phyloP scores from a whole-genome alignment of 2,797 vertebrate species.

The Chrosomus eos region DNA sequence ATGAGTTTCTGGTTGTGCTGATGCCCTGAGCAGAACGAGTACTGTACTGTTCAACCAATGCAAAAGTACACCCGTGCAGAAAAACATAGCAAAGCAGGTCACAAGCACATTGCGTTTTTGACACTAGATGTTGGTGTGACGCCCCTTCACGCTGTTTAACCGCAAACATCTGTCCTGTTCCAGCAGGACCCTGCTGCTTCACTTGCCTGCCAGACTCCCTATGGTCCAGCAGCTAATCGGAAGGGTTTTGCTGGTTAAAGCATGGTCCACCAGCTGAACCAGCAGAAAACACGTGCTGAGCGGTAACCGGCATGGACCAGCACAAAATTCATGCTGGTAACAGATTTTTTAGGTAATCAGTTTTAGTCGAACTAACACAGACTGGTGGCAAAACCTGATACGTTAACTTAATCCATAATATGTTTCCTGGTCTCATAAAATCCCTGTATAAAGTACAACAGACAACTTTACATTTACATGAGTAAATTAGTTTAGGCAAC shows the following conservation, averaged over 20 bases:
- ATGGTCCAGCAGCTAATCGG: background rate
- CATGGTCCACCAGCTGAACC: background rate
- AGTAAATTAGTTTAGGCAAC: background rate
- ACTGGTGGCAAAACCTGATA: background rate
- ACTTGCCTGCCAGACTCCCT: background rate
- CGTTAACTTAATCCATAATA: background rate
- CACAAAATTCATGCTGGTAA: background rate
- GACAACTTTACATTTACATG: background rate
- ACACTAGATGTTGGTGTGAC: constrained; percentile 15
- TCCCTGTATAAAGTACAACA: background rate
- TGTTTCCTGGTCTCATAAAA: background rate
- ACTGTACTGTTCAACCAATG: background rate
- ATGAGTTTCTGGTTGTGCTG: constrained; percentile 4
- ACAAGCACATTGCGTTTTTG: background rate
- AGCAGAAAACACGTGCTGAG: background rate
- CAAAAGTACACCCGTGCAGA: constrained; percentile 4
- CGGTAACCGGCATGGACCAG: background rate
- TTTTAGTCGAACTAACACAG: background rate
- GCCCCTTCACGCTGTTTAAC: background rate
- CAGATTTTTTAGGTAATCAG: background rate
- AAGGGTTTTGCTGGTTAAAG: background rate
- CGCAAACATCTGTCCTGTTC: constrained; percentile 17
- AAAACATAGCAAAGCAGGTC: constrained; percentile 18
- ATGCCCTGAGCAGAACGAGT: constrained; percentile 2
- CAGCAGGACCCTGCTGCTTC: constrained; percentile 3